Evolutionary conservation across 2,113 vertebrate genomes (phyloP), one percentile per base, ranked within the genome.

Genomic region (Polypterus bichir): DNA sequence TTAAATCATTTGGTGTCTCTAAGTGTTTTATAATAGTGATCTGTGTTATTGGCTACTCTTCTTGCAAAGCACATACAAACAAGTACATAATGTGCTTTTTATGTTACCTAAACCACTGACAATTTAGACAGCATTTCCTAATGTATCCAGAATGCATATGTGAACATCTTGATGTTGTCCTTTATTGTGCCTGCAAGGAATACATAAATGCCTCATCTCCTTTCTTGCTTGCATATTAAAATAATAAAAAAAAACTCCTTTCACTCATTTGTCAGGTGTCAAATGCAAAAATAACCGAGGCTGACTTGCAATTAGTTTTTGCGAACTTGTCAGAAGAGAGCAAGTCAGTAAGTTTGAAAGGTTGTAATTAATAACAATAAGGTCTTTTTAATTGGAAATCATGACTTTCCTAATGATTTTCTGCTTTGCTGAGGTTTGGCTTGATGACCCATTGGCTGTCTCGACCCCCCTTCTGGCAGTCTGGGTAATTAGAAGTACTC

Each of bases 291-390:
- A 45, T 3, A 45, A 58, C 7, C 27, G 11, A 27, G 46, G 8
- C 5, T 45, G 56, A 58, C n/a, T 58, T 58, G 56, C 56, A 58
- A 58, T 58, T 58, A 58, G 46, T 8, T 2, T 44, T 44, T 58
- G 5, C 8, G 9, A 45, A 44, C 56, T 58, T 58, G 44, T 5
- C 9, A 45, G 44, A 45, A 45, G 8, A 58, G 56, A 58, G 46
- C 27, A 58, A 45, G 56, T 5, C 56, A 58, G 44, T 44, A 44
- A 44, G 56, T 58, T 7, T 58, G 56, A 44, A 58, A 58, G 56
- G 46, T 9, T 1, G 6, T 58, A 44, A 58, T 58, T 58, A 58
- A 44, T 45, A 58, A 7, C 27, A 7, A 55, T 58, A 58, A 8
- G 27, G 56, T 58, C 46, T 58, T 7, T 9, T 6, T 58, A 58